phyloP scores from a whole-genome alignment of 2,888 invertebrate species.

The Aphodius sticticus region DNA sequence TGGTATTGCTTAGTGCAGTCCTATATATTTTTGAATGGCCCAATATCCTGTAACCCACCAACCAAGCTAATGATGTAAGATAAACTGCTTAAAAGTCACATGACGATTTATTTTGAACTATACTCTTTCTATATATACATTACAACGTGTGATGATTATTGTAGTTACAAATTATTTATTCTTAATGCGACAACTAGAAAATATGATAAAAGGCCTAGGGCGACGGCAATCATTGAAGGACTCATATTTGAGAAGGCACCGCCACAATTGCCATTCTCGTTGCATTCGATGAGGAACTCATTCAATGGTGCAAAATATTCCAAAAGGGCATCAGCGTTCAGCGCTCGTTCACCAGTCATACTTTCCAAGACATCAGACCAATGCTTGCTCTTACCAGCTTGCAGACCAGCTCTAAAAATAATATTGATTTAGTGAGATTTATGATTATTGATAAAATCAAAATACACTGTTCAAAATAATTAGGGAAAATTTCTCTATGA shows the following conservation, averaged over 20 bases:
- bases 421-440: background rate
- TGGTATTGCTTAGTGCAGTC: background rate
- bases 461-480: no score
- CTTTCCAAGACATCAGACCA: slow-evolving; percentile 68
- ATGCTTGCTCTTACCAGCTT: slow-evolving; percentile 61
- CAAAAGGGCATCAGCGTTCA: slow-evolving; percentile 64
- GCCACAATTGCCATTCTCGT: background rate
- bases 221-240: background rate
- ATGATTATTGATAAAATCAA: background rate
- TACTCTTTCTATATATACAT: background rate
- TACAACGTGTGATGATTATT: background rate
- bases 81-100: no score
- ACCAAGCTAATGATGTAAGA: no score
- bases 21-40: background rate
- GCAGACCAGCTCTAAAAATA: slow-evolving; percentile 61
- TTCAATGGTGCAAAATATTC: slow-evolving; percentile 68
- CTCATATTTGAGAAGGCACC: background rate
- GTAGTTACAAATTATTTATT: background rate
- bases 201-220: slow-evolving; percentile 10
- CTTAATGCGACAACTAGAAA: background rate
- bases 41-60: no score
- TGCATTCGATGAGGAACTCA: slow-evolving; percentile 58
- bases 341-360: slow-evolving; percentile 64
- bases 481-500: no score
- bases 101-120: background rate